Conservation (phyloP, 2,888 invertebrate species). For the Himalopsyche kuldschensis region DNA sequence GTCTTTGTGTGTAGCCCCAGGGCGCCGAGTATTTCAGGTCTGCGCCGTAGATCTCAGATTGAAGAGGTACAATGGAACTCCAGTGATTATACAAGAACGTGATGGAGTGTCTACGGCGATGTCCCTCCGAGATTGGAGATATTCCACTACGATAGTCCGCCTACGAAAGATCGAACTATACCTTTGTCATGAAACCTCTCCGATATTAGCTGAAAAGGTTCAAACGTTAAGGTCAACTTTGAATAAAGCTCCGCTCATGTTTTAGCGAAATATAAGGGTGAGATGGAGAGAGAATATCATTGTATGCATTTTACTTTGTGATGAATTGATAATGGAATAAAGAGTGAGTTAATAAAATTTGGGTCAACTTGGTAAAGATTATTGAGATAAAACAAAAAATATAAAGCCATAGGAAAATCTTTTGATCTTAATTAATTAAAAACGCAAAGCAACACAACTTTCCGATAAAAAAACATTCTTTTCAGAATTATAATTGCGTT, state of each 20-base stretch:
- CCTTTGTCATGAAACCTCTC: not conserved
- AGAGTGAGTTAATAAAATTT: not conserved
- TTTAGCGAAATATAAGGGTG: not conserved
- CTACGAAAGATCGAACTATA: not conserved
- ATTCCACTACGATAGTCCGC: slow-evolving; percentile 11
- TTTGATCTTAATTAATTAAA: no score
- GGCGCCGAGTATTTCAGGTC: not conserved
- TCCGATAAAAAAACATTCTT: no score
- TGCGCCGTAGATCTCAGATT: slow-evolving; percentile 7
- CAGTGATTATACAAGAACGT: slow-evolving; percentile 29
- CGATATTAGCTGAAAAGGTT: not conserved
- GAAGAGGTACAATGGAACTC: slow-evolving; percentile 13
- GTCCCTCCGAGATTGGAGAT: slow-evolving; percentile 24
- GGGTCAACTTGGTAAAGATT: not conserved
- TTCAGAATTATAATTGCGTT: no score
- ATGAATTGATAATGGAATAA: not conserved
- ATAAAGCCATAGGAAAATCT: no score
- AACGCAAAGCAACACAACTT: no score
- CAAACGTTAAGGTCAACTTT: not conserved
- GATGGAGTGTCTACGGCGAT: slow-evolving; percentile 24
- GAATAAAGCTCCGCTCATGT: not conserved
- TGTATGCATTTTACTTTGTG: slow-evolving; percentile 1
- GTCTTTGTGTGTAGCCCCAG: no score
- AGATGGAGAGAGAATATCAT: not conserved
- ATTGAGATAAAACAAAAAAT: not conserved